Conservation (phyloP, 2,113 vertebrate genomes). For the Antennarius striatus region DNA sequence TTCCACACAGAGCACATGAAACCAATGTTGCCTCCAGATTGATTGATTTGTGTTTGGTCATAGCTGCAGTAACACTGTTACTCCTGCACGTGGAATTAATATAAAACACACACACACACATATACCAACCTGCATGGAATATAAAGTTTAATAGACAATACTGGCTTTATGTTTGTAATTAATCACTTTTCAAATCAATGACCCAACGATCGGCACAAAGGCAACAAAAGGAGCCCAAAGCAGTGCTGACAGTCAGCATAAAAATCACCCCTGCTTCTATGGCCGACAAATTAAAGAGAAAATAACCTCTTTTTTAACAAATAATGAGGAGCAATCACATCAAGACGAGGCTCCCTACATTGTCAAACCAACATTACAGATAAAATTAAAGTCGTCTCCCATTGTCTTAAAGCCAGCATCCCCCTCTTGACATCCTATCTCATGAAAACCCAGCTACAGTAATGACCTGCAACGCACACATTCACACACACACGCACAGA, state of each 20-base stretch:
- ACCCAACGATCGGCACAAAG: constrained; percentile 44
- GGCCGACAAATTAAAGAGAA: constrained; percentile 45
- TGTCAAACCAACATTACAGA: constrained; percentile 59
- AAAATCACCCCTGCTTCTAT: constrained; percentile 37
- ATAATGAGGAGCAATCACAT: constrained; percentile 58
- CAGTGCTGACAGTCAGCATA: constrained; percentile 45
- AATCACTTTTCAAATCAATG: constrained; percentile 33
- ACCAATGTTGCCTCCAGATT: background rate
- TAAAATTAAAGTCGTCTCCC: constrained; percentile 68
- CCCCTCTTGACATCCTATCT: constrained; percentile 68
- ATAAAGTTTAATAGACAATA: background rate
- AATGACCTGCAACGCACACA: constrained; percentile 74
- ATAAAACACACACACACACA: background rate
- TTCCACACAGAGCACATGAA: constrained; percentile 15
- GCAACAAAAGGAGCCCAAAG: constrained; percentile 51
- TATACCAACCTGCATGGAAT: background rate
- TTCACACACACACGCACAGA: constrained; percentile 7
- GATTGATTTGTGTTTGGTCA: constrained; percentile 25
- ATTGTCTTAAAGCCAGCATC: constrained; percentile 64
- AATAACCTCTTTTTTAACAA: constrained; percentile 59
- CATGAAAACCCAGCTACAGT: constrained; percentile 73
- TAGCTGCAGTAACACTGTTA: background rate
- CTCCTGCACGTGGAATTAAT: background rate
- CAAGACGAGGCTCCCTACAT: constrained; percentile 34
- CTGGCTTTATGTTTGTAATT: constrained; percentile 14